Conservation (phyloP, 2,888 invertebrate genomes). For the Drosophila austrosaltans region DNA sequence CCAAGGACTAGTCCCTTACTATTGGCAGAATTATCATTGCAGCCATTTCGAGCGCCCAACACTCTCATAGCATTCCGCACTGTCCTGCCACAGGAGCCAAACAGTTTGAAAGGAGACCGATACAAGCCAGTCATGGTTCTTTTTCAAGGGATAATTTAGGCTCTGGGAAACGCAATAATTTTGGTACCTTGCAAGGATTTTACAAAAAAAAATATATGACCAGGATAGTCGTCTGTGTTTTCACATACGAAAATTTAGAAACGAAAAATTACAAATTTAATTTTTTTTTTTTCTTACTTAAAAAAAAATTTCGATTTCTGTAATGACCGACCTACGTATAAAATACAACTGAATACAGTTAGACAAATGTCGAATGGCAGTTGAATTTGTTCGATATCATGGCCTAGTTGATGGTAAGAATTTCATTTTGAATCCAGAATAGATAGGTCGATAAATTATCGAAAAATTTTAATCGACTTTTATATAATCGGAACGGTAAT, state of each 20-base stretch:
- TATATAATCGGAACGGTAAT: too few relatives aligned
- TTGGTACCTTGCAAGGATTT: neutral
- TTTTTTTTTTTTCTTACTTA: neutral
- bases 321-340: slow-evolving; percentile 24
- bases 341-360: slow-evolving; percentile 23
- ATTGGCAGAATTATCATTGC: slow-evolving; percentile 8
- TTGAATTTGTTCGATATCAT: neutral
- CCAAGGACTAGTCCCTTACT: slow-evolving; percentile 84
- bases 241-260: neutral
- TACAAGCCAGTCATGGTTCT: neutral
- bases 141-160: too few relatives aligned
- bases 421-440: neutral
- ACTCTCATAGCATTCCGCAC: slow-evolving; percentile 15
- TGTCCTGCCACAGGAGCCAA: neutral
- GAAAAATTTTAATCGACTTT: too few relatives aligned
- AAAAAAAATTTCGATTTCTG: slow-evolving; percentile 19
- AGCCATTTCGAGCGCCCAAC: slow-evolving; percentile 32
- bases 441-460: too few relatives aligned
- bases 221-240: neutral
- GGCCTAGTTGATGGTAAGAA: slow-evolving; percentile 15
- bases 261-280: neutral
- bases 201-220: neutral
- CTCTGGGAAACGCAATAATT: neutral
- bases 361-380: neutral
- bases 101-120: neutral